Base-by-base conservation (phyloP, 1,140 invertebrate genomes). In the Halotydeus destructor region DNA sequence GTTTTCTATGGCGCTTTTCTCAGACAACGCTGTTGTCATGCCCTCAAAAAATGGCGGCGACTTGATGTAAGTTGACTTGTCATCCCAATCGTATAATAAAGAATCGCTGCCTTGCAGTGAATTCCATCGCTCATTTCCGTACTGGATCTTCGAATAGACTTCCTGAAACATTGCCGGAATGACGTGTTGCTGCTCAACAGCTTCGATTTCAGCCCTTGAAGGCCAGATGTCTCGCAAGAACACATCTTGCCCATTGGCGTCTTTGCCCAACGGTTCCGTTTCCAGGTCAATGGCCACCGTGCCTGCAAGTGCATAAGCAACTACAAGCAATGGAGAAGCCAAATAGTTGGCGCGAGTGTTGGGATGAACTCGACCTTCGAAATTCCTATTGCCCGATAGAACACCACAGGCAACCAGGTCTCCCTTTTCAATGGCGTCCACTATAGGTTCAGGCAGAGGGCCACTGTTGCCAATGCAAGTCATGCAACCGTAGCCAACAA, bases 401-500 rank as follows among this genome's bases (percentile, higher is more conserved):
- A 97, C 84, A 18, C 88, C 86, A 55, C 78, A 83, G 52, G 84
- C 89, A 1, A 97, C 81, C 5, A 97, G 63, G 55, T 88, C 82
- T 56, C 84, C 82, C 70, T 85, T 80, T 59, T 97, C 89, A 51
- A 97, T 94, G 2, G 81, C 83, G 53, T 85, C 80, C 0, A 74
- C 74, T 21, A 98, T 78, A 47, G 76, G 68, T 44, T 93, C 85
- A 41, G 84, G 78, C 5, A 98, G 69, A 0, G 86, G 86, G 9
- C 91, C 91, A 35, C 78, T 84, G 60, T 97, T 97, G 6, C 93
- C 93, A 49, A 98, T 98, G 60, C 91, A 97, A 0, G 89, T 97
- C 88, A 94, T 96, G 62, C 91, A 97, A 1, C 91, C 71, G 56
- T 89, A 94, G n/a, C 89, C 89, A 23, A 84, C 78, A 40, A 88